Percentiles rank a stretch among this genome's conserved stretches.
These are phyloP conservation scores for Itoplectis maculator DNA, from an alignment of 2,888 invertebrate species.

Conservation along the genomic window DNA sequence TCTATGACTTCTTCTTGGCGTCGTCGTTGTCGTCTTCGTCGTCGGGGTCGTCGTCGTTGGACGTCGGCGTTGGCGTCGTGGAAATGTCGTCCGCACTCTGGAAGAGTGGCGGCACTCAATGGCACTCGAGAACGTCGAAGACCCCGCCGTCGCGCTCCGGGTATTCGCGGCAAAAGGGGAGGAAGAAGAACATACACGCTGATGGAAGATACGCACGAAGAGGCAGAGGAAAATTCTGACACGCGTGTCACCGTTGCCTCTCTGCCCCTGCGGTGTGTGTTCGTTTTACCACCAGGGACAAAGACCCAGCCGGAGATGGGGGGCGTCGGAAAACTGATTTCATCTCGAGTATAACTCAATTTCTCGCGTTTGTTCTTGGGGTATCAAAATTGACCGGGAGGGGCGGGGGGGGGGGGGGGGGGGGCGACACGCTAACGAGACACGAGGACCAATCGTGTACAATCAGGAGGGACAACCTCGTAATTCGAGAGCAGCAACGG, in stretches of 20 bases:
- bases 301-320: not conserved
- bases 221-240: conserved; percentile 16
- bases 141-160: too few relatives aligned
- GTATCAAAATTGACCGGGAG: not conserved
- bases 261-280: not conserved
- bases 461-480: not conserved
- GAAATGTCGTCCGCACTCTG: not conserved
- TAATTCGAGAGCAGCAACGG: not conserved
- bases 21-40: not conserved
- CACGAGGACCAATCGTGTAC: not conserved
- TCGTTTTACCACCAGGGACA: not conserved
- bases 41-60: not conserved
- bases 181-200: conserved; percentile 8
- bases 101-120: conserved; percentile 26
- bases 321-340: not conserved
- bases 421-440: not conserved
- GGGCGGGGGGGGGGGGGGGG: too few relatives aligned
- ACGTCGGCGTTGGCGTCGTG: not conserved
- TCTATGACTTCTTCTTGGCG: not conserved
- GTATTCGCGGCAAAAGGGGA: not conserved
- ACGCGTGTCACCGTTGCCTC: conserved; percentile 9
- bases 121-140: conserved; percentile 29
- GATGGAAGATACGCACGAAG: conserved; percentile 29
- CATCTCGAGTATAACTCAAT: not conserved
- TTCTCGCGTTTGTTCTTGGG: not conserved